Evolutionary conservation across 64 coral and sea anemone genomes (phyloP), one percentile per base, ranked within the genome.

Genomic region (Dendrophyllia cribrosa): DNA sequence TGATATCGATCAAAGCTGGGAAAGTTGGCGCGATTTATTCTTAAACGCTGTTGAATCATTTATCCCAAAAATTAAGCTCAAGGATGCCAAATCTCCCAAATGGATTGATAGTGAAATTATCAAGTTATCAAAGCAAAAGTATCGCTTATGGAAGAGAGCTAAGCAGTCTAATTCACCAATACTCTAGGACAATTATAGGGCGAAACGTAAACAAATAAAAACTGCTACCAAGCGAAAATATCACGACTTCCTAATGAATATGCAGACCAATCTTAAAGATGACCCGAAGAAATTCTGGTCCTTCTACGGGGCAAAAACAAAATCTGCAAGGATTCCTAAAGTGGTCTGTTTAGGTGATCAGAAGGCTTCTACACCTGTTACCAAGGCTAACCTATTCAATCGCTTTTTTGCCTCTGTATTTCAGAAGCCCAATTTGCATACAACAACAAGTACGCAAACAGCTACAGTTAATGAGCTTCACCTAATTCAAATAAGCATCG

Each of bases 321-420:
- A 92, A 86, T 75, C 78, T 70, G 66, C 66, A 70, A 70, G 66
- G 22, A 70, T 70, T 70, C 66, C 66, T 23, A 70, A 70, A 70
- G 66, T 70, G 20, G 66, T 70, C 66, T 23, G 23, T 9, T 70
- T 70, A 22, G 66, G 66, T 70, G 23, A 23, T 70, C 20, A 23
- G 20, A 70, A 70, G 23, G 66, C 66, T 23, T 70, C 66, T 9
- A 70, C 66, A 1, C 66, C 22, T 9, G 66, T 23, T 5, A 5
- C 66, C 52, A 55, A 55, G 52, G 52, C 52, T 55, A 55, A 55
- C 52, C 52, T 55, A 55, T 1, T 55, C 52, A 55, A 55, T 55
- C 52, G 13, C 43, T 92, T 87, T 17, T 92, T 87, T 92, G 82
- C 82, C 59, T 92, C 78, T 75, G 90, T 86, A 51, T 92, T 92